Evolutionary conservation across 2,888 invertebrate genomes (phyloP).

Genomic region (Rhogogaster chlorosoma): DNA sequence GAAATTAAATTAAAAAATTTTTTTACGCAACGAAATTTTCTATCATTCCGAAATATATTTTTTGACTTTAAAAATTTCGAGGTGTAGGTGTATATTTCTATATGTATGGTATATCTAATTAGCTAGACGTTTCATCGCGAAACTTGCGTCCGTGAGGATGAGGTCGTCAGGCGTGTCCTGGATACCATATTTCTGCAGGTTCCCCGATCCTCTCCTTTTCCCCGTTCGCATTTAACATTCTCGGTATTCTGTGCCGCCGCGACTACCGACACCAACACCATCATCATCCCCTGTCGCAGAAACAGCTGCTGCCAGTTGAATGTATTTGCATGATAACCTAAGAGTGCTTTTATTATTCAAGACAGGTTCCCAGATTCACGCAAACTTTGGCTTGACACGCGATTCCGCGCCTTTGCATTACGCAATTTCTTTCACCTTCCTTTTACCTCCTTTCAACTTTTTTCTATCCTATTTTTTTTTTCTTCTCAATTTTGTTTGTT

Average conservation of each 20-base stretch:
- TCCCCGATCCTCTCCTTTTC: not conserved
- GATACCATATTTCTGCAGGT: conserved; percentile 23
- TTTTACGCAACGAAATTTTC: not conserved
- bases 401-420: conserved; percentile 21
- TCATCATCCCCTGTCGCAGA: not conserved
- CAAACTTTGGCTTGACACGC: conserved; percentile 38
- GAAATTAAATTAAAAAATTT: not conserved
- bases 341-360: conserved; percentile 53
- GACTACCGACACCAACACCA: not conserved
- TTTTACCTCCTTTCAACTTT: not conserved
- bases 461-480: not conserved
- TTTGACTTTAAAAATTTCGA: not conserved
- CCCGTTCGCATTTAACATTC: not conserved
- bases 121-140: conserved; percentile 16
- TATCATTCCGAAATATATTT: not conserved
- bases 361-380: conserved; percentile 53
- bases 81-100: not conserved
- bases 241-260: not conserved
- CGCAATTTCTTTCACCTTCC: not conserved
- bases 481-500: not conserved
- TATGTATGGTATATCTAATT: not conserved
- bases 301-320: conserved; percentile 44
- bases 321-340: conserved; percentile 56
- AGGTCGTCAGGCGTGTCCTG: conserved; percentile 28
- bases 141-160: conserved; percentile 15